Evolutionary conservation across 2,888 invertebrate genomes (phyloP).

Genomic region (Meliscaeva auricollis): DNA sequence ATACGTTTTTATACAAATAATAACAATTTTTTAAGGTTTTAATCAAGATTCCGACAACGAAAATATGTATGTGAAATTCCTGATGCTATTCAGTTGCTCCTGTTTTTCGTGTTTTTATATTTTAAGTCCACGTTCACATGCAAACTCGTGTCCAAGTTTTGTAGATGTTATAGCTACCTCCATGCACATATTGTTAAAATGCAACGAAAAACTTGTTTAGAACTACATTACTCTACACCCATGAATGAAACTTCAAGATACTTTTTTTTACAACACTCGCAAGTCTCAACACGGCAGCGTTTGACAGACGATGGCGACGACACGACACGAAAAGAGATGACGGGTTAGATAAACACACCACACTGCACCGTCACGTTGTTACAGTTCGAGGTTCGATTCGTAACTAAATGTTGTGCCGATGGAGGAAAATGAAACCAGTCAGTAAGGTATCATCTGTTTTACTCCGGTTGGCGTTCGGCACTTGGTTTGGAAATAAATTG

Average conservation of each 20-base stretch:
- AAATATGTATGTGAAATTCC: slow-evolving; percentile 40
- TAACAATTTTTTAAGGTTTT: slow-evolving; percentile 40
- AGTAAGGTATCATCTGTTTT: slow-evolving; percentile 62
- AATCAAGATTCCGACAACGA: not conserved
- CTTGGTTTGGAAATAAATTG: slow-evolving; percentile 4
- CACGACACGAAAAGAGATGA: slow-evolving; percentile 58
- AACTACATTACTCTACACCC: slow-evolving; percentile 61
- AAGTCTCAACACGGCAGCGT: slow-evolving; percentile 19
- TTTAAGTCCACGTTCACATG: slow-evolving; percentile 41
- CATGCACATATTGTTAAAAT: slow-evolving; percentile 54
- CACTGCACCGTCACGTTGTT: slow-evolving; percentile 51
- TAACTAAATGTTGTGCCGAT: slow-evolving; percentile 33
- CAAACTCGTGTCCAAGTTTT: slow-evolving; percentile 41
- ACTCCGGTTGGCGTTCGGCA: slow-evolving; percentile 3
- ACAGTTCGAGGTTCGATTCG: slow-evolving; percentile 69
- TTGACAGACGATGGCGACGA: slow-evolving; percentile 38
- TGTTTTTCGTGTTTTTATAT: slow-evolving; percentile 59
- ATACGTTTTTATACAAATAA: not conserved
- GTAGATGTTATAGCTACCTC: slow-evolving; percentile 2
- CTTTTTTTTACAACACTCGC: slow-evolving; percentile 41
- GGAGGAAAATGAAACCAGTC: slow-evolving; percentile 54
- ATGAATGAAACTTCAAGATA: slow-evolving; percentile 70
- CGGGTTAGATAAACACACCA: slow-evolving; percentile 39
- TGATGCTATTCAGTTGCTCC: slow-evolving; percentile 55
- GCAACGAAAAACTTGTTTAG: slow-evolving; percentile 66